Conservation (phyloP, 2,113 vertebrate species). For the Anguilla rostrata region DNA sequence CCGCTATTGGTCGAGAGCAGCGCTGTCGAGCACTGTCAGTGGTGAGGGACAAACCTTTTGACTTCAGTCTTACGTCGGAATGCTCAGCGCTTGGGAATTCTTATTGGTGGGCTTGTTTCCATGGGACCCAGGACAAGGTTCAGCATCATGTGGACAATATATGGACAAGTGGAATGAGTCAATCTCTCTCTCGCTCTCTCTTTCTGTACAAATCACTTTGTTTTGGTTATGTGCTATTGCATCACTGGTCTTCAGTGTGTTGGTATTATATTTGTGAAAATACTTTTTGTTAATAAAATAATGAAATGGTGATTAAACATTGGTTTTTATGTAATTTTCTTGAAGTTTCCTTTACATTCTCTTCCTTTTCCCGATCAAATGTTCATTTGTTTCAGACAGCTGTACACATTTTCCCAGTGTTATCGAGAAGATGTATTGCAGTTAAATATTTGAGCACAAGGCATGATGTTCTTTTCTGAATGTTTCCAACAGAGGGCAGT, state of each 20-base stretch:
- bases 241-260: conserved; percentile 56
- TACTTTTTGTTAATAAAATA: conserved; percentile 65
- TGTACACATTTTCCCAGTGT: too few relatives aligned
- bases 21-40: background rate
- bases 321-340: too few relatives aligned
- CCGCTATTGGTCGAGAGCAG: background rate
- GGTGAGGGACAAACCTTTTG: background rate
- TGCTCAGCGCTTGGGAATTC: background rate
- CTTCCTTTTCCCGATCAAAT: too few relatives aligned
- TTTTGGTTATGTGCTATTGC: conserved; percentile 61
- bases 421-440: too few relatives aligned
- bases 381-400: too few relatives aligned
- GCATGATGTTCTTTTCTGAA: conserved; percentile 24
- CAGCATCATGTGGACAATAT: background rate
- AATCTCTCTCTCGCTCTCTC: conserved; percentile 28
- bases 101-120: background rate
- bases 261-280: conserved; percentile 53
- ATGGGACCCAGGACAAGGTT: background rate
- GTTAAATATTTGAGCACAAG: too few relatives aligned
- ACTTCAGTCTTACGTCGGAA: background rate
- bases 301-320: conserved; percentile 43
- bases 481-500: background rate
- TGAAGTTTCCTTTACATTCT: too few relatives aligned
- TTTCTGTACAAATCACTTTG: conserved; percentile 49
- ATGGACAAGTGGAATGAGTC: background rate